Conservation (phyloP, 35 echinoderm and acorn worm species). For the Ptychodera flava region DNA sequence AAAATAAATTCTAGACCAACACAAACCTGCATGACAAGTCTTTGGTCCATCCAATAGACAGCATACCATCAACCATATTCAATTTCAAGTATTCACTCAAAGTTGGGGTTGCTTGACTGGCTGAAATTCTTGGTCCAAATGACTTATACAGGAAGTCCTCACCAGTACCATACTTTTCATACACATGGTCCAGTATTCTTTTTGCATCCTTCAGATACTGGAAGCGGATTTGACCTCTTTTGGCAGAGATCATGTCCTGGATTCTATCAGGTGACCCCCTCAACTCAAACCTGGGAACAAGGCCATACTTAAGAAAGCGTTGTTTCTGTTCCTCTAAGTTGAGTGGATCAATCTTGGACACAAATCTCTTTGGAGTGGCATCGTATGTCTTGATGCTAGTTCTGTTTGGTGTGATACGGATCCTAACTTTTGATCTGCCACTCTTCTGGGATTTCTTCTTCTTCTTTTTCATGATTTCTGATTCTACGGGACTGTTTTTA, state of each 20-base stretch:
- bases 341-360: slow-evolving; percentile 68
- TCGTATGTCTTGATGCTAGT: slow-evolving; percentile 56
- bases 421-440: not conserved
- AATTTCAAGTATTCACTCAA: slow-evolving; percentile 59
- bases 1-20: too few species aligned
- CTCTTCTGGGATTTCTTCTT: not conserved
- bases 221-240: slow-evolving; percentile 57
- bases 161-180: slow-evolving; percentile 57
- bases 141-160: slow-evolving; percentile 40
- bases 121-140: slow-evolving; percentile 57
- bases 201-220: slow-evolving; percentile 56
- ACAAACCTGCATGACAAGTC: slow-evolving; percentile 98
- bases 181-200: slow-evolving; percentile 65
- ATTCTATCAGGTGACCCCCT: slow-evolving; percentile 34
- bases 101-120: slow-evolving; percentile 35
- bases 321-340: slow-evolving; percentile 76
- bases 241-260: slow-evolving; percentile 10
- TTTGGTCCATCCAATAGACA: slow-evolving; percentile 79
- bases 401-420: not conserved
- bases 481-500: too few species aligned
- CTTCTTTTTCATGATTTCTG: not conserved
- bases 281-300: slow-evolving; percentile 61
- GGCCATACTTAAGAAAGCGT: slow-evolving; percentile 59
- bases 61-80: slow-evolving; percentile 53
- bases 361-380: slow-evolving; percentile 56